Percentiles rank a stretch among this genome's conserved stretches.
phyloP scores from a whole-genome alignment of 2,113 vertebrate genomes.

The Vanacampus margaritifer region DNA sequence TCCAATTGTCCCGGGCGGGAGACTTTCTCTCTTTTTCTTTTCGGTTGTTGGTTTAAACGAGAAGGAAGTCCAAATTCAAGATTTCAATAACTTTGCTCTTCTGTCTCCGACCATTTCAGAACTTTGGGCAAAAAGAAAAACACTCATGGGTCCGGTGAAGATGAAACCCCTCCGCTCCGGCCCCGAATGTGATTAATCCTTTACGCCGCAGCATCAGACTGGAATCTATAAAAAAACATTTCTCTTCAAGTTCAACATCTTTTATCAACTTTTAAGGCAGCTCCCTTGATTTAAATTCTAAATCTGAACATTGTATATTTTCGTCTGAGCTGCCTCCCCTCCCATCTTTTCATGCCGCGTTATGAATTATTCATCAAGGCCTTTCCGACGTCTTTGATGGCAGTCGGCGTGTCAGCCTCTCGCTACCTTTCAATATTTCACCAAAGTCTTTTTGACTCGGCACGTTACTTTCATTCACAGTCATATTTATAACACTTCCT shows the following conservation, averaged over 20 bases:
- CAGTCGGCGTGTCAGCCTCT: slow-evolving; percentile 7
- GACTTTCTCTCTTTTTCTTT: too few species aligned
- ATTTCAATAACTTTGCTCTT: not conserved
- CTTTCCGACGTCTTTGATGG: slow-evolving; percentile 28
- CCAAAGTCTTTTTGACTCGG: slow-evolving; percentile 7
- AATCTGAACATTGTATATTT: slow-evolving; percentile 31
- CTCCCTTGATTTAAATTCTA: slow-evolving; percentile 23
- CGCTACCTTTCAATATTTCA: slow-evolving; percentile 9
- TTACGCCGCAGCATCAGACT: slow-evolving; percentile 29
- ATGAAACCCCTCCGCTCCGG: slow-evolving; percentile 38
- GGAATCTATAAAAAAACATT: slow-evolving; percentile 18
- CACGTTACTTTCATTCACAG: slow-evolving; percentile 1
- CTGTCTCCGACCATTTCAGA: not conserved
- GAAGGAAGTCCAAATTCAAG: not conserved
- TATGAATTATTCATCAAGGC: slow-evolving; percentile 45
- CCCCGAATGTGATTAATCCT: slow-evolving; percentile 50
- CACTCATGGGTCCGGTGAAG: slow-evolving; percentile 3
- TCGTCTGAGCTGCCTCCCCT: slow-evolving; percentile 6
- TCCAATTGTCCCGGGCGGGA: too few species aligned
- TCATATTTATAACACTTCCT: slow-evolving; percentile 7
- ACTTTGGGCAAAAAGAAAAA: not conserved
- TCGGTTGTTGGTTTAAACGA: not conserved
- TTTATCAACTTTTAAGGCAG: slow-evolving; percentile 26
- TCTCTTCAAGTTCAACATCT: slow-evolving; percentile 20
- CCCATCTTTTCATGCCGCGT: slow-evolving; percentile 22